Base-by-base conservation (phyloP, 2,113 vertebrate species). In the Picathartes gymnocephalus region DNA sequence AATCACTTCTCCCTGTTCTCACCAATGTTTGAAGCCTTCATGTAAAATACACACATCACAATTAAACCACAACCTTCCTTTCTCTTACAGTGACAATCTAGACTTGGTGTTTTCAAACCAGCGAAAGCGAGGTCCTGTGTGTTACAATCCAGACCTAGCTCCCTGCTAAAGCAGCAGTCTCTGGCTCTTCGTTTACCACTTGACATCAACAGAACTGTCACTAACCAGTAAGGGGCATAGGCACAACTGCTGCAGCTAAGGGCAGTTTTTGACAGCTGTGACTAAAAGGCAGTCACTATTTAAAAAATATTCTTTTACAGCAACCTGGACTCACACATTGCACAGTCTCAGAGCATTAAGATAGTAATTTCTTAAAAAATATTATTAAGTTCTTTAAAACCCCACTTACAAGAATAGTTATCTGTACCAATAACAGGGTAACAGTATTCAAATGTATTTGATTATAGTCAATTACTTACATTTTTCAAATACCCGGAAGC, bases 401-500 rank as follows among this genome's bases (percentile, higher is more conserved):
- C 24, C 6, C 24, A 8, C 30, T 58, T 50, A 47, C 4, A 53
- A 2, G 15, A 73, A 35, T 8, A 68, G 42, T 53, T 78, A 84
- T 22, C 51, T 78, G 23, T 13, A 51, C 15, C 47, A 68, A 2
- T 20, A 87, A 69, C 11, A 57, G 64, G 35, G 65, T 77, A 88
- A 77, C 20, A 48, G 33, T 27, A 94, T 33, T 48, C 45, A 76
- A 68, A 48, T 61, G 50, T n/a, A 33, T 54, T 86, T 80, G 66
- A 27, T 68, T 82, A 45, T n/a, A 92, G 45, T 50, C 62, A 69
- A 72, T 78, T 90, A 70, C 53, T 44, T 81, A 28, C 11, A 69
- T 64, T 77, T 92, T 88, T 70, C 54, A 76, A 82, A 80, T 33
- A 56, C 37, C 62, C 71, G 69, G 85, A 90, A 93, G 88, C 53